These are phyloP conservation scores for Octodon degus DNA, from an alignment of 2,113 vertebrate genomes.

Conservation along the genomic window DNA sequence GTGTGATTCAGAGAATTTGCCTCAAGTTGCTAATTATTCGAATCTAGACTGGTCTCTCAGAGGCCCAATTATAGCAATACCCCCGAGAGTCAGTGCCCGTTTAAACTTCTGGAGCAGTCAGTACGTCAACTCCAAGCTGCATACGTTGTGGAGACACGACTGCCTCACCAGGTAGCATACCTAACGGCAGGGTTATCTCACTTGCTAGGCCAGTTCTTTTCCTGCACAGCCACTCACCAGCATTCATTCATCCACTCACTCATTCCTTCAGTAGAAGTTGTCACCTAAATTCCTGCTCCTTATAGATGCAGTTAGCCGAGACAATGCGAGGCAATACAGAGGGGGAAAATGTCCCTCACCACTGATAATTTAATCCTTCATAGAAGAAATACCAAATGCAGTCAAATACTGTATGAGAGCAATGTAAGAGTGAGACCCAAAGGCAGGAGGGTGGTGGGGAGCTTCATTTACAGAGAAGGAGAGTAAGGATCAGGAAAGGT, in stretches of 20 bases:
- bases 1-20: conserved; percentile 36
- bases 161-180: not conserved
- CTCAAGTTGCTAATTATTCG: conserved; percentile 57
- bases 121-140: not conserved
- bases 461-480: not conserved
- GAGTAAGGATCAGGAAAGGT: not conserved
- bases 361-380: not conserved
- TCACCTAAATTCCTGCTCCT: not conserved
- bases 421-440: not conserved
- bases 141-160: not conserved
- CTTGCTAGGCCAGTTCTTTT: not conserved
- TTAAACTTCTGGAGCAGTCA: conserved; percentile 10
- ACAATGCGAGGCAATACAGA: not conserved
- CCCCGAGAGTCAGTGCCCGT: not conserved
- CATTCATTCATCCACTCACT: not conserved
- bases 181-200: not conserved
- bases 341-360: not conserved
- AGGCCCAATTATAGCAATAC: conserved; percentile 51
- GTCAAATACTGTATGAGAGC: not conserved
- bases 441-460: not conserved
- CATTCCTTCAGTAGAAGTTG: not conserved
- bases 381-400: not conserved
- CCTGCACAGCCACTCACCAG: not conserved
- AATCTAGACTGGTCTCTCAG: conserved; percentile 11
- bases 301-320: not conserved